Conservation (phyloP, 2,888 invertebrate species). For the Tuta absoluta region DNA sequence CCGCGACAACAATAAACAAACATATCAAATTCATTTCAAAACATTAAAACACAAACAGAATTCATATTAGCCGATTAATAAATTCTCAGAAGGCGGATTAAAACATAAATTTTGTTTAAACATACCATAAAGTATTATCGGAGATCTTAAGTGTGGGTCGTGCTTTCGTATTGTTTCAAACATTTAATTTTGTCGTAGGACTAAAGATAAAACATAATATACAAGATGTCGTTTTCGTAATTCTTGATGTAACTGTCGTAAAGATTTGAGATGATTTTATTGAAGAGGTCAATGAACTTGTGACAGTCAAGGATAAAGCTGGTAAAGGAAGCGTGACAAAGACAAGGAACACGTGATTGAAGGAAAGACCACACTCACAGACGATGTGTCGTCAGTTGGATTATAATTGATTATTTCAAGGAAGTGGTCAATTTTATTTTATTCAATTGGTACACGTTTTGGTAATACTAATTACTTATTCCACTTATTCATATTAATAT, state of each 20-base stretch:
- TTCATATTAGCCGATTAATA: constrained; percentile 79
- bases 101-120: constrained; percentile 80
- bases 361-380: constrained; percentile 9
- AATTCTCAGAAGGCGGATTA: constrained; percentile 75
- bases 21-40: constrained; percentile 49
- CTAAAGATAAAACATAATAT: constrained; percentile 42
- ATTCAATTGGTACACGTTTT: neutral
- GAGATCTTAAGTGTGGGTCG: constrained; percentile 63
- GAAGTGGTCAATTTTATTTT: neutral
- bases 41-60: constrained; percentile 66
- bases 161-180: constrained; percentile 56
- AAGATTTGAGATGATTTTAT: constrained; percentile 32
- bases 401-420: neutral
- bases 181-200: constrained; percentile 37
- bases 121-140: constrained; percentile 61
- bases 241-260: constrained; percentile 32
- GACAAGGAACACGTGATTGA: constrained; percentile 3
- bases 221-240: constrained; percentile 41
- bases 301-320: constrained; percentile 10
- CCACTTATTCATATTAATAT: too few species aligned
- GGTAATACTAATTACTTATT: neutral
- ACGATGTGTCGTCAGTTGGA: neutral
- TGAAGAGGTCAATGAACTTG: constrained; percentile 18
- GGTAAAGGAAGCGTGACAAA: neutral
- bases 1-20: constrained; percentile 12